Evolutionary conservation across 2,113 vertebrate genomes (phyloP), one percentile per base, ranked within the genome.

Genomic region (Guaruba guarouba): DNA sequence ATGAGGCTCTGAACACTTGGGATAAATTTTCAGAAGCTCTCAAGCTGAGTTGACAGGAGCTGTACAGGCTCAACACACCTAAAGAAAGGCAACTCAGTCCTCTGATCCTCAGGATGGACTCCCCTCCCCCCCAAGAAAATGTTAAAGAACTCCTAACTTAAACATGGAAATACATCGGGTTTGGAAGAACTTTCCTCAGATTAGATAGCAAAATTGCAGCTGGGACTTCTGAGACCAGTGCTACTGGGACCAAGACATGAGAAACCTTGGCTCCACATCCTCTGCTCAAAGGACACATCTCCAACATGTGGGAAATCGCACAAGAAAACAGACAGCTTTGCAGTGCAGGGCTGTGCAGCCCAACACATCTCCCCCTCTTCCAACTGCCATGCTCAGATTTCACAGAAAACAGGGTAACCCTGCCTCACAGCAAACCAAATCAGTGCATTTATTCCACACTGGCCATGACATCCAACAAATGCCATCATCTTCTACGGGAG

Each of bases 191-290:
- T 43, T 68, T 18, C 18, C 10, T 59, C 48, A 52, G 62, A 54
- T 23, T 23, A 85, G 55, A 24, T 87, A 68, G 41, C 11, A 74
- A 84, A 79, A 19, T 20, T 1, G 1, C 22, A 70, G 28, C 39
- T 74, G 28, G 33, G 55, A 82, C 41, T 85, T 77, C 49, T 55
- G 18, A 39, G 29, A 78, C 22, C 28, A 62, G 17, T 27, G 44
- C 51, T 79, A 1, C 0, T 0, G 20, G 41, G 29, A 67, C 33
- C 3, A 11, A 29, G 33, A 71, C 31, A 41, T 1, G 2, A 27
- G 33, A 85, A 61, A 43, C 37, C 51, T n/a, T 61, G 37, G 52
- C 20, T 52, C 29, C 14, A 14, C 13, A 31, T 24, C 4, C 44
- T 64, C 33, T 82, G 35, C 57, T 86, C 79, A 52, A 31, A 73